Percentiles rank a stretch among this genome's conserved stretches.
phyloP scores from a whole-genome alignment of 2,888 invertebrate genomes.

The Clusia tigrina region DNA sequence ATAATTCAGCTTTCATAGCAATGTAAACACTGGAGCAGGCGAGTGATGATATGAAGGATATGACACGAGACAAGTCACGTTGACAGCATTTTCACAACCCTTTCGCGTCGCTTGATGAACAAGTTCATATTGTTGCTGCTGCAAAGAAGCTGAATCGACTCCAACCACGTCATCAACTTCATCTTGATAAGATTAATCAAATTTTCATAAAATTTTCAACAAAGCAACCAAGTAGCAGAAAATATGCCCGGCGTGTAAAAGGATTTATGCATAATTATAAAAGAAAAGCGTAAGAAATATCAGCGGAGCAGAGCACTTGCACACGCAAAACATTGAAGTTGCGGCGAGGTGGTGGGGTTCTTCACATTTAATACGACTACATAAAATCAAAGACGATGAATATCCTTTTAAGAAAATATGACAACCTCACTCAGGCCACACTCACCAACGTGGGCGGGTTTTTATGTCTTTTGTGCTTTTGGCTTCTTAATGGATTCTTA shows the following conservation, averaged over 20 bases:
- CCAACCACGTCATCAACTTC: conserved; percentile 3
- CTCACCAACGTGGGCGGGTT: background rate
- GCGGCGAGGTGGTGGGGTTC: conserved; percentile 5
- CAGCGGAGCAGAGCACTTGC: conserved; percentile 13
- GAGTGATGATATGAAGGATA: conserved; percentile 17
- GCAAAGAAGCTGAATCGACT: background rate
- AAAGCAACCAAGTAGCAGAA: conserved; percentile 45
- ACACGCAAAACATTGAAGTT: too few relatives aligned
- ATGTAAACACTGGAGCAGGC: background rate
- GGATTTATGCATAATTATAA: conserved; percentile 58
- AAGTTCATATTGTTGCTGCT: background rate
- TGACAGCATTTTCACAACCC: conserved; percentile 40
- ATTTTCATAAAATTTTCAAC: conserved; percentile 61
- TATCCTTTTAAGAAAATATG: background rate
- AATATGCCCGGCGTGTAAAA: conserved; percentile 55
- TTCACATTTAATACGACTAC: conserved; percentile 15
- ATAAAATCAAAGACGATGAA: background rate
- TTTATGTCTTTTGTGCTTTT: conserved; percentile 20
- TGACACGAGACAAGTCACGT: conserved; percentile 35
- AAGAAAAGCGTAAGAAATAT: conserved; percentile 47
- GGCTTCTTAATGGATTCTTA: conserved; percentile 24
- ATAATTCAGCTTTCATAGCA: conserved; percentile 49
- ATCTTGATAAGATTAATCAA: conserved; percentile 65
- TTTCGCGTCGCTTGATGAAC: conserved; percentile 26
- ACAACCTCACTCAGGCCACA: background rate